Evolutionary conservation across 2,113 vertebrate genomes (phyloP).

Genomic region (Oxyruncus cristatus): DNA sequence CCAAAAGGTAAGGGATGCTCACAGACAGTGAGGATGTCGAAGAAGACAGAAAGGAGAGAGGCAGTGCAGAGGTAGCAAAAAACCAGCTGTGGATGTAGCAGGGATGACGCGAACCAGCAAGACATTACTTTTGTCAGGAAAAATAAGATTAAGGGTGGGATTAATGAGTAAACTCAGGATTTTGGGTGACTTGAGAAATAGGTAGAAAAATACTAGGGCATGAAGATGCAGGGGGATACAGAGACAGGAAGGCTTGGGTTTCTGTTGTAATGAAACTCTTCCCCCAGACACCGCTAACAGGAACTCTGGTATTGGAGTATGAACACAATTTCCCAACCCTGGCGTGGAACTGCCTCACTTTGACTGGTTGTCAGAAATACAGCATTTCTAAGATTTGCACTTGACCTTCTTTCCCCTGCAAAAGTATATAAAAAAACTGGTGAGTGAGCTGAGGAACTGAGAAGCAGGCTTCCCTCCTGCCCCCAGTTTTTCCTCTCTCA

Average conservation of each 20-base stretch:
- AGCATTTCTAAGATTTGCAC: background rate
- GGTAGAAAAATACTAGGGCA: background rate
- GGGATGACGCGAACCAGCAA: background rate
- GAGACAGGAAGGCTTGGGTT: background rate
- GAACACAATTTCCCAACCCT: background rate
- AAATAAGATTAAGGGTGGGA: background rate
- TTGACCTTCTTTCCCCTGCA: background rate
- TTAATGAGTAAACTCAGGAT: background rate
- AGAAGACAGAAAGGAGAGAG: background rate
- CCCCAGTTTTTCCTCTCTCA: background rate
- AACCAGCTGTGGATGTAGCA: background rate
- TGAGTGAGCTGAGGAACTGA: fast-evolving
- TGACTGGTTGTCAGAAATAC: background rate
- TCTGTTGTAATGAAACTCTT: background rate
- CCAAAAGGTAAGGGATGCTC: background rate
- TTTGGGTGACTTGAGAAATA: background rate
- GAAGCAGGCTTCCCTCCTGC: background rate
- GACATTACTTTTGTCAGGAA: background rate
- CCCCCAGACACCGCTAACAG: no score
- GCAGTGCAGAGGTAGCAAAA: background rate
- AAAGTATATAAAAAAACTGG: fast-evolving
- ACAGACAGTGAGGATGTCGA: fast-evolving
- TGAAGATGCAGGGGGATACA: background rate
- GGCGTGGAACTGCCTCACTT: fast-evolving
- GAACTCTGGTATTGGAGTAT: fast-evolving